Evolutionary conservation across 1,140 invertebrate genomes (phyloP).

Genomic region (Heliconius himera): DNA sequence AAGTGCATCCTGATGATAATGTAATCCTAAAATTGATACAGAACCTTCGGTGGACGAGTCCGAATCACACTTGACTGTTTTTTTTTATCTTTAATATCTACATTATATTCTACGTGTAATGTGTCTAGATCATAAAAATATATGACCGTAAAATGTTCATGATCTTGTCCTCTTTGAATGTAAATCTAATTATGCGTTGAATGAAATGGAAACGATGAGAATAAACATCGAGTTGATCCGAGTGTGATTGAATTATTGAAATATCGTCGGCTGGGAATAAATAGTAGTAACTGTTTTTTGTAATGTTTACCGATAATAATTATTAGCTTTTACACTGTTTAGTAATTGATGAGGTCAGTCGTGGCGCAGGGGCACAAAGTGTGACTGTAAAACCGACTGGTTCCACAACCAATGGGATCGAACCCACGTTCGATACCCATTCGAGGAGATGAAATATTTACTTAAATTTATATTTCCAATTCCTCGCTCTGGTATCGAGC

Average conservation of each 20-base stretch:
- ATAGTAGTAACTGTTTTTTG: neutral
- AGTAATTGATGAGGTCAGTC: no score
- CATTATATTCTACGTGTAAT: neutral
- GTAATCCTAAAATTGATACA: no score
- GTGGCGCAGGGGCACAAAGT: no score
- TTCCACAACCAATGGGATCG: no score
- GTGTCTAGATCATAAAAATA: conserved; percentile 2
- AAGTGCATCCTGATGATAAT: no score
- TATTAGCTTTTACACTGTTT: neutral
- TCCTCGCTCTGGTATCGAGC: no score
- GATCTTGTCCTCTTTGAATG: conserved; percentile 10
- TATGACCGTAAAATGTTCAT: neutral
- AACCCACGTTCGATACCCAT: no score
- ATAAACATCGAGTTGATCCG: neutral
- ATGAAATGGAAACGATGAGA: neutral
- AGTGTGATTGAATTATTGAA: neutral
- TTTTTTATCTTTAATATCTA: neutral
- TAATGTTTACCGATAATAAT: neutral
- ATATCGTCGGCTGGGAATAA: neutral
- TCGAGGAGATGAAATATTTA: no score
- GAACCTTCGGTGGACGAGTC: no score
- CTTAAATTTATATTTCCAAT: no score
- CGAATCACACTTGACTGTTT: no score
- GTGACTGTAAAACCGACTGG: no score
- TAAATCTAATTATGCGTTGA: conserved; percentile 2